Base-by-base conservation (phyloP, 1,140 invertebrate species). In the Fopius arisanus region DNA sequence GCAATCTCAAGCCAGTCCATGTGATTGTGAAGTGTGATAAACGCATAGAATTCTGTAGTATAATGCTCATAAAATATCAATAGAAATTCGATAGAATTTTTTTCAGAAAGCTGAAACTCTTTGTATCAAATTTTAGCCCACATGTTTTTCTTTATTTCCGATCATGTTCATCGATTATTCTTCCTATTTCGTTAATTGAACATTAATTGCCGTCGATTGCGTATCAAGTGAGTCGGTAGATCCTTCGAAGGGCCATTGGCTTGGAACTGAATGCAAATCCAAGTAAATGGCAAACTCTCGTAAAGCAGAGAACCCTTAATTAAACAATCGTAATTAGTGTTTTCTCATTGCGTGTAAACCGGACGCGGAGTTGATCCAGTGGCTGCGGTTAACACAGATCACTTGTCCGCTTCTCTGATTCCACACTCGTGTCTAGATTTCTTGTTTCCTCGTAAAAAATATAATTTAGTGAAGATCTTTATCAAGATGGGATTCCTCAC, bases 271-370 rank as follows among this genome's bases (percentile, higher is more conserved):
- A 62, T 26, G 54, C n/a, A 69, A 48, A 69, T 28, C 26, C 23
- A 29, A 51, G 40, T 40, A 28, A 69, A 69, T 69, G 41, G 67
- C 67, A 54, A 48, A 69, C 67, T 51, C 67, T 68, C 40, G 63
- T 37, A 31, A 33, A 29, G 37, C 33, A 26, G 23, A 41, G 28
- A 29, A 54, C 9, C 43, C 43, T 69, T 69, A 69, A 69, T 69
- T 48, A 69, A 69, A 69, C 54, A 69, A 51, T 69, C 67, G 43
- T 69, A 69, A 69, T 69, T 69, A 69, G 40, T 29, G 28, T 69
- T 51, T 41, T 54, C 41, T 69, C 67, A 12, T 67, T 28, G 65
- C 65, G 65, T 67, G 67, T 48, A 65, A 33, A 48, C n/a, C 33
- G 12, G 21, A 69, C 41, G 40, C 26, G 43, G n/a, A 23, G 29